Evolutionary conservation across 2,888 invertebrate genomes (phyloP).

Genomic region (Drosophila sordidula): DNA sequence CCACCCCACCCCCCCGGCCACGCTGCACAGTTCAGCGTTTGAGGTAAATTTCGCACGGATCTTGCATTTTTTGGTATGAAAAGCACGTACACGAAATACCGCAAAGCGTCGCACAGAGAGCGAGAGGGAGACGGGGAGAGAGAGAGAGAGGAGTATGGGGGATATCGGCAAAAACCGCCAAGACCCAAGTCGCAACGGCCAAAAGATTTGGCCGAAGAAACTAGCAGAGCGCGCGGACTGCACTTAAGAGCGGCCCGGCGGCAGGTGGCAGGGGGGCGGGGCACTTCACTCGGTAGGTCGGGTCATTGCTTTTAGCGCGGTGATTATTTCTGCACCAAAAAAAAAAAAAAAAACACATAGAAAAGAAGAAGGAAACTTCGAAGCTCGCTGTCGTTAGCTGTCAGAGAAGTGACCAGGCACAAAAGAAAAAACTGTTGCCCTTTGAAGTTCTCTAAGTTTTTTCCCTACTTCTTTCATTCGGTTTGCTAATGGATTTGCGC

Average conservation of each 20-base stretch:
- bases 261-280: neutral
- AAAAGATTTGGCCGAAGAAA: constrained; percentile 47
- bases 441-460: constrained; percentile 53
- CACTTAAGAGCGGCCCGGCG: constrained; percentile 26
- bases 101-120: constrained; percentile 51
- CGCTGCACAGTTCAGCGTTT: constrained; percentile 13
- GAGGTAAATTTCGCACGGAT: constrained; percentile 63
- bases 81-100: constrained; percentile 72
- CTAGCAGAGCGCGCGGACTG: constrained; percentile 38
- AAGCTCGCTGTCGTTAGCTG: constrained; percentile 57
- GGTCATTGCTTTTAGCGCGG: constrained; percentile 72
- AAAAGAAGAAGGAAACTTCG: constrained; percentile 31
- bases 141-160: constrained; percentile 4
- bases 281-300: constrained; percentile 47
- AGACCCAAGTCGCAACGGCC: constrained; percentile 43
- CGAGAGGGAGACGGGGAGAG: constrained; percentile 5
- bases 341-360: constrained; percentile 8
- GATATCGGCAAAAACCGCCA: constrained; percentile 35
- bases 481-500: constrained; percentile 57
- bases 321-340: constrained; percentile 58
- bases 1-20: neutral
- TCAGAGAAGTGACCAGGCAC: constrained; percentile 55
- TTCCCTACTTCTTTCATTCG: constrained; percentile 7
- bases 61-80: constrained; percentile 59
- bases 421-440: constrained; percentile 39